Percentiles rank a stretch among this genome's conserved stretches.
phyloP scores from a whole-genome alignment of 2,113 vertebrate species.

The Litocranius walleri region DNA sequence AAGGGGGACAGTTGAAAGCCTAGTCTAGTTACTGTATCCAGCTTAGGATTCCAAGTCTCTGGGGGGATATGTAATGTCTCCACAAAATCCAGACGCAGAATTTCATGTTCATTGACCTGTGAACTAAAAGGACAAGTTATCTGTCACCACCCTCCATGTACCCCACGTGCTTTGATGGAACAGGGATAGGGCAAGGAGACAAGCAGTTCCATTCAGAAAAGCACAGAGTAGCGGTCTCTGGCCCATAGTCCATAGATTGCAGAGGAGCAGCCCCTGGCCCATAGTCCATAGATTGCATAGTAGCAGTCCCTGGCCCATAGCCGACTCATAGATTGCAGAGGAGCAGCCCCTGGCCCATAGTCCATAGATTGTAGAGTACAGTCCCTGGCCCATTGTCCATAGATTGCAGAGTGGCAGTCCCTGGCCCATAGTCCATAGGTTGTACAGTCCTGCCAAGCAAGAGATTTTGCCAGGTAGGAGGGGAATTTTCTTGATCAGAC shows the following conservation, averaged over 20 bases:
- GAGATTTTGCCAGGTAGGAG: not conserved
- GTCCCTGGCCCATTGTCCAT: too few relatives aligned
- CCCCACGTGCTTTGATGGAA: not conserved
- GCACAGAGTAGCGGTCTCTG: not conserved
- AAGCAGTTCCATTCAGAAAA: not conserved
- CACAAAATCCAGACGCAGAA: not conserved
- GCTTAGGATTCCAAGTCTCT: not conserved
- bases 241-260: not conserved
- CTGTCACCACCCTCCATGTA: not conserved
- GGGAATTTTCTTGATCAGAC: not conserved
- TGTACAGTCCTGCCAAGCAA: not conserved
- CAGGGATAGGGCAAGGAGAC: not conserved
- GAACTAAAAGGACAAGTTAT: not conserved
- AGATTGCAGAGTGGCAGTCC: not conserved
- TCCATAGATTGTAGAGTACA: too few relatives aligned
- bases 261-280: not conserved
- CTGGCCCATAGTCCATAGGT: not conserved
- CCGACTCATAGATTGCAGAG: too few relatives aligned
- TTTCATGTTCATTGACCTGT: not conserved
- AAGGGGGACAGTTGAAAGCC: not conserved
- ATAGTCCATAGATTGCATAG: too few relatives aligned
- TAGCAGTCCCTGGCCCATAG: too few relatives aligned
- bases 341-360: too few relatives aligned
- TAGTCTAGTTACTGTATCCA: not conserved
- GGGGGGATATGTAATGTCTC: not conserved